Base-by-base conservation (phyloP, 2,113 vertebrate species). In the Sarotherodon lohbergeri region DNA sequence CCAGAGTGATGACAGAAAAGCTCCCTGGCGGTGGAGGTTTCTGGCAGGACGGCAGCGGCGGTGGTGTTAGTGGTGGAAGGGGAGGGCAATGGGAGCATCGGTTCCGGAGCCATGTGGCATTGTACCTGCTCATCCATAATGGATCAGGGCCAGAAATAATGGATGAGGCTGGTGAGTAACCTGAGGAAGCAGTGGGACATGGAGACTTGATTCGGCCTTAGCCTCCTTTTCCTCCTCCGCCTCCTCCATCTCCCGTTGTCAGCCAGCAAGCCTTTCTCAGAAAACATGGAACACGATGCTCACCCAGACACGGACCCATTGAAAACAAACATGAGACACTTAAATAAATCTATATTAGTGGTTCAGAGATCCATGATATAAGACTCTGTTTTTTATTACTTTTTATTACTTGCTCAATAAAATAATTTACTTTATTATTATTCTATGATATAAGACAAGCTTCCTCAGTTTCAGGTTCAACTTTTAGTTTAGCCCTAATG, bases 91-190 rank as follows among this genome's bases (percentile, higher is more conserved):
- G 89, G 80, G 88, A 94, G 90, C 36, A 55, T 87, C 14, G 82
- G 91, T 88, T 94, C 88, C 59, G 78, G 86, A 92, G 84, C 92
- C 32, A 54, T 90, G 91, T 89, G 90, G 92, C 93, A 96, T 96
- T 96, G 95, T 96, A 95, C 95, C 94, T 92, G 88, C 88, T 92
- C 91, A 95, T 97, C 80, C 83, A 97, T 96, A 92, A 96, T 96
- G 90, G 71, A 97, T 93, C 93, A 94, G 88, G 81, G 29, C 61
- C 87, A 93, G 95, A 87, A 97, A 97, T 97, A 96, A 97, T 97
- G 87, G 83, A 97, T 97, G 96, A 95, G 93, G 84, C 66, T 84
- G 86, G 91, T 95, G 94, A 94, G 96, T 96, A 97, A 97, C 95
- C 95, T 89, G 95, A 97, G 95, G 95, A 96, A 92, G 92, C 61